Base-by-base conservation (phyloP, 2,888 invertebrate species). In the Ectemnius continuus region DNA sequence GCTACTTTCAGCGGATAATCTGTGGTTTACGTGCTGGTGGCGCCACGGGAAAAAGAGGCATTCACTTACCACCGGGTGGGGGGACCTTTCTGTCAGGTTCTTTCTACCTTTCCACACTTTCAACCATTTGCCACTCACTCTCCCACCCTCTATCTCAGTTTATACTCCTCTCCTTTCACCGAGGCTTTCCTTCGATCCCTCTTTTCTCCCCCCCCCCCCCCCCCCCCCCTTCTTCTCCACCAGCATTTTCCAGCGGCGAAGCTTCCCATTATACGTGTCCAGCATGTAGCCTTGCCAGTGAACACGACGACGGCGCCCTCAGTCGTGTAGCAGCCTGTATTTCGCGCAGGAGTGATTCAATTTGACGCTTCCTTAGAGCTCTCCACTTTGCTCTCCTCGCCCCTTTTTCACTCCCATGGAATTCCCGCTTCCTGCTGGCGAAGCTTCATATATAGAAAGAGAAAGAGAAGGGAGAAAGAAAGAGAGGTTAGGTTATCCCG, bases 181-280 rank as follows among this genome's bases (percentile, higher is more conserved):
- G 6, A 11, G 36, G 36, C 36, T 23, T 23, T 23, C 2, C 23
- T 23, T 23, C 36, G 36, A 36, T 36, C 36, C 2, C 23, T 23
- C 23, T 3, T 36, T 36, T 8, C 36, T 8, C 6, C 36, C 8
- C 11, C 8, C 36, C 36, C 2, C 6, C 36, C 8, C 11, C 8
- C n/a, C 36, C 36, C 2, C 6, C 36, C 8, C 11, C 8, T 11
- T 36, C 36, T 11, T 8, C n/a, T n/a, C n/a, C n/a, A n/a, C n/a
- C n/a, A n/a, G n/a, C 36, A 6, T 36, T 11, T 36, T 36, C 11
- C 8, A 36, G 1, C 36, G 1, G 11, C 8, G 36, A 11, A 69
- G 23, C 76, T 72, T 82, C 69, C 77, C 47, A 76, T 80, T 78
- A 79, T 72, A 70, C 67, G 62, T 66, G 70, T 72, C 61, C 62